Percentiles rank a stretch among this genome's conserved stretches.
These are phyloP conservation scores for Drosophila auraria DNA, from an alignment of 1,140 invertebrate species.

Conservation along the genomic window DNA sequence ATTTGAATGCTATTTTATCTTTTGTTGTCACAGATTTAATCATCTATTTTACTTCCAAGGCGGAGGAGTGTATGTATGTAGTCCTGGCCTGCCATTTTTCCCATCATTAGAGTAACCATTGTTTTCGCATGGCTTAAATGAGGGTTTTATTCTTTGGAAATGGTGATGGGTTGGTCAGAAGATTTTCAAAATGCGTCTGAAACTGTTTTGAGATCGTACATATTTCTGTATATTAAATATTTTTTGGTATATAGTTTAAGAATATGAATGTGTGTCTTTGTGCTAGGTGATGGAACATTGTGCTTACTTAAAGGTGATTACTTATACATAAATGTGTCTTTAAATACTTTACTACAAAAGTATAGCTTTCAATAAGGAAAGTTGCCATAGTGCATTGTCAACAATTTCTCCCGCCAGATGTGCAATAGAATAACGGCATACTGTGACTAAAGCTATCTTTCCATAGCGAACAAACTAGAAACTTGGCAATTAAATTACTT, in stretches of 20 bases:
- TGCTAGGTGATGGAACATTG: no score
- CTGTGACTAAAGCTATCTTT: background rate
- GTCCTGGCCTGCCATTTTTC: constrained; percentile 42
- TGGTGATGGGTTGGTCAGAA: constrained; percentile 16
- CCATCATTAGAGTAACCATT: constrained; percentile 77
- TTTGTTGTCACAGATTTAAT: constrained; percentile 80
- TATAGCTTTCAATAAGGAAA: no score
- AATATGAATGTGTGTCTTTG: no score
- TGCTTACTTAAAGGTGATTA: background rate
- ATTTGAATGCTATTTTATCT: constrained; percentile 80
- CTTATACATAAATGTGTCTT: no score
- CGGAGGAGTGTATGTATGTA: constrained; percentile 6
- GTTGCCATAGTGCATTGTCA: no score
- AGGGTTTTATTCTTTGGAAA: constrained; percentile 25
- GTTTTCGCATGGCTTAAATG: constrained; percentile 61
- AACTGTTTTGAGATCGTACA: background rate
- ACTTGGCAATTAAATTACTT: background rate
- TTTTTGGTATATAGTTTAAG: background rate
- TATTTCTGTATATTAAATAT: background rate
- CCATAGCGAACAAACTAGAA: background rate
- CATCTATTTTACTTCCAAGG: constrained; percentile 54
- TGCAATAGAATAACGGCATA: no score
- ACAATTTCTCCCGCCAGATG: no score
- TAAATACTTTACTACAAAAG: no score
- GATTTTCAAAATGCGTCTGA: background rate